A percentile compares a stretch with the other conserved stretches of the same genome.
Conservation (phyloP, 2,888 invertebrate genomes). For the Priocnemis perturbator region DNA sequence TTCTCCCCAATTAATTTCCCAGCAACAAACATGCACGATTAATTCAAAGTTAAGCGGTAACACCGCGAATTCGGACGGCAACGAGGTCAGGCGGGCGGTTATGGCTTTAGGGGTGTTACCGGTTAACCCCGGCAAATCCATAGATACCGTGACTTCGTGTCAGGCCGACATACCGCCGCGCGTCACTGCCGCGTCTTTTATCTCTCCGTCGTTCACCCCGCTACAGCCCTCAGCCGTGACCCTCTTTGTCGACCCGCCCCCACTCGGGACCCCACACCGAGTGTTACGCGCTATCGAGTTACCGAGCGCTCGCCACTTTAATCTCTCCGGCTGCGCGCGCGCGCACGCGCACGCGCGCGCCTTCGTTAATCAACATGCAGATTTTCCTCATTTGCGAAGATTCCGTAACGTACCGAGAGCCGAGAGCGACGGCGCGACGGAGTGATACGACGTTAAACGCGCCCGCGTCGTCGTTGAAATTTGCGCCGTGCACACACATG, state of each 20-base stretch:
- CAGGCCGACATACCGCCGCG: no score
- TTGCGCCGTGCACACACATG: no score
- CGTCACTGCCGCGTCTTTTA: conserved; percentile 22
- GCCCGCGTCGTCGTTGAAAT: no score
- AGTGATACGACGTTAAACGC: conserved; percentile 12
- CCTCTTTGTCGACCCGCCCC: conserved; percentile 16
- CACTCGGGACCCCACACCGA: conserved; percentile 32
- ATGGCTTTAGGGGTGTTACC: conserved; percentile 31
- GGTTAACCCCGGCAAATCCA: conserved; percentile 30
- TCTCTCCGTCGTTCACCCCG: conserved; percentile 20
- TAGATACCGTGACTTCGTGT: conserved; percentile 15
- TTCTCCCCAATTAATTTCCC: conserved; percentile 61
- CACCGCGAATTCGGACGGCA: conserved; percentile 45
- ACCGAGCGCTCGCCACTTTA: conserved; percentile 29
- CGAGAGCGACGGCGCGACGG: conserved; percentile 1
- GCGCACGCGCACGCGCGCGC: no score
- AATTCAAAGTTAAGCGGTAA: conserved; percentile 49
- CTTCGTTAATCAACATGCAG: conserved; percentile 32
- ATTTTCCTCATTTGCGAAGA: conserved; percentile 18
- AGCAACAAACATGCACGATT: conserved; percentile 55
- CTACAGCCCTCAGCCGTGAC: conserved; percentile 1
- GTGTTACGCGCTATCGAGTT: conserved; percentile 27
- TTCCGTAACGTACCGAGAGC: background rate
- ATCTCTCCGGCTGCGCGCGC: conserved; percentile 1
- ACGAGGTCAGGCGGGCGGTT: conserved; percentile 49